Evolutionary conservation across 30 jellyfish, hydroid and myxozoan species (phyloP).

Genomic region (Hydra vulgaris): DNA sequence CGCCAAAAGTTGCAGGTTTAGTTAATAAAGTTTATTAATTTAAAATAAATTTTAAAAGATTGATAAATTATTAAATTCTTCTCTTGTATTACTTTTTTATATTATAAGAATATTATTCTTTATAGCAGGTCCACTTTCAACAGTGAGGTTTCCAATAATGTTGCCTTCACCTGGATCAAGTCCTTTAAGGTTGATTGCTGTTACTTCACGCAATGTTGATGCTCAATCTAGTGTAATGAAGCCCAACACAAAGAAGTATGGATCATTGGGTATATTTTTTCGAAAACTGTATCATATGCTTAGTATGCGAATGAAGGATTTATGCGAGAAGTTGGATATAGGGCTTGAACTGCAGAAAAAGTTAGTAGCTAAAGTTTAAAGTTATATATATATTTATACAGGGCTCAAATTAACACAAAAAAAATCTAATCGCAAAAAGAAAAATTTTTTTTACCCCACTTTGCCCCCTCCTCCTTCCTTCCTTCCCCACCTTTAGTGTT

Average conservation of each 20-base stretch:
- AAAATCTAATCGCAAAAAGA: too few species aligned
- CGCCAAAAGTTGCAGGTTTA: slow-evolving; percentile 17
- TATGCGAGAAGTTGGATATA: slow-evolving; percentile 60
- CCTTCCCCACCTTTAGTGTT: too few species aligned
- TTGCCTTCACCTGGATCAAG: slow-evolving; percentile 36
- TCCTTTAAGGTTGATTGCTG: slow-evolving; percentile 28
- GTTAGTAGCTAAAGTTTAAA: slow-evolving; percentile 34
- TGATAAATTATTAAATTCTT: too few species aligned
- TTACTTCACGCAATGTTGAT: slow-evolving; percentile 13
- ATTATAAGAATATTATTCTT: too few species aligned
- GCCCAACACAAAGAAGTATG: slow-evolving; percentile 37
- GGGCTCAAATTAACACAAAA: background rate
- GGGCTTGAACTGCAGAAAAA: slow-evolving; percentile 67
- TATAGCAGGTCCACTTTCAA: slow-evolving; percentile 8
- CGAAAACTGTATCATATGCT: slow-evolving; percentile 87
- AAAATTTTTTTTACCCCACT: background rate
- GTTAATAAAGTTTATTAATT: background rate
- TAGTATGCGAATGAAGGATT: slow-evolving; percentile 71
- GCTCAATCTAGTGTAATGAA: slow-evolving; percentile 61
- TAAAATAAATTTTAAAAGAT: too few species aligned
- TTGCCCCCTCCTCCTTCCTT: too few species aligned
- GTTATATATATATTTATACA: too few species aligned
- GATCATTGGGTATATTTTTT: slow-evolving; percentile 88
- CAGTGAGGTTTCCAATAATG: slow-evolving; percentile 33
- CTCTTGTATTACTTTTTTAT: too few species aligned